Evolutionary conservation across 2,797 vertebrate species (phyloP).

Genomic region (Sebastolobus alascanus): DNA sequence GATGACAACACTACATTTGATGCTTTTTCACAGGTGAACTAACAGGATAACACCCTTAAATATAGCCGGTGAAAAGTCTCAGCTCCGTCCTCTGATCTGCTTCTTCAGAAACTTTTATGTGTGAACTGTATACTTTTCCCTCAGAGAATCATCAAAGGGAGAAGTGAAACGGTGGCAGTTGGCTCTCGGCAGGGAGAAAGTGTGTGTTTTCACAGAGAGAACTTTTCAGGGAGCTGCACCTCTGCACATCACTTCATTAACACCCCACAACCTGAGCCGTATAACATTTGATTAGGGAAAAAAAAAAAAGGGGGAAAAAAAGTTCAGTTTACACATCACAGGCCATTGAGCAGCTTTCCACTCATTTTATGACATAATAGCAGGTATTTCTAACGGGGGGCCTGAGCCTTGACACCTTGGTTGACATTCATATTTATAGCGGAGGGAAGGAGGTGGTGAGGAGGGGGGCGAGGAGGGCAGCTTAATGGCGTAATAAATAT

Average conservation of each 20-base stretch:
- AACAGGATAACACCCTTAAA: constrained; percentile 23
- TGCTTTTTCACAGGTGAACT: background rate
- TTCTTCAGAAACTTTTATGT: constrained; percentile 52
- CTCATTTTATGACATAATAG: constrained; percentile 66
- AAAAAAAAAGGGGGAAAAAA: constrained; percentile 6
- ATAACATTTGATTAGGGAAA: constrained; percentile 29
- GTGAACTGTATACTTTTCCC: constrained; percentile 19
- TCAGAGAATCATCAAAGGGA: constrained; percentile 62
- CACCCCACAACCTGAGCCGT: constrained; percentile 13
- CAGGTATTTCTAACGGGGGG: constrained; percentile 36
- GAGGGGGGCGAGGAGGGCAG: constrained; percentile 33
- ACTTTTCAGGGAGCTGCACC: constrained; percentile 3
- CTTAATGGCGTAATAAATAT: constrained; percentile 79
- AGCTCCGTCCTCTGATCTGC: constrained; percentile 64
- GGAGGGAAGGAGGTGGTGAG: background rate
- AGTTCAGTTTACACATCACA: constrained; percentile 55
- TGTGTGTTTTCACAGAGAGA: background rate
- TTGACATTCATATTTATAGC: constrained; percentile 65
- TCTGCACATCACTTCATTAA: constrained; percentile 47
- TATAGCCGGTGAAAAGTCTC: constrained; percentile 36
- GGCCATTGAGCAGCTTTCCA: constrained; percentile 62
- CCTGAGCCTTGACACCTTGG: constrained; percentile 39
- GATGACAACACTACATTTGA: background rate
- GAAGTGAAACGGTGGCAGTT: constrained; percentile 19
- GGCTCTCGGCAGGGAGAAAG: background rate